These are phyloP conservation scores for Holothuria leucospilota DNA, from an alignment of 53 echinoderm and acorn worm genomes.

Conservation along the genomic window DNA sequence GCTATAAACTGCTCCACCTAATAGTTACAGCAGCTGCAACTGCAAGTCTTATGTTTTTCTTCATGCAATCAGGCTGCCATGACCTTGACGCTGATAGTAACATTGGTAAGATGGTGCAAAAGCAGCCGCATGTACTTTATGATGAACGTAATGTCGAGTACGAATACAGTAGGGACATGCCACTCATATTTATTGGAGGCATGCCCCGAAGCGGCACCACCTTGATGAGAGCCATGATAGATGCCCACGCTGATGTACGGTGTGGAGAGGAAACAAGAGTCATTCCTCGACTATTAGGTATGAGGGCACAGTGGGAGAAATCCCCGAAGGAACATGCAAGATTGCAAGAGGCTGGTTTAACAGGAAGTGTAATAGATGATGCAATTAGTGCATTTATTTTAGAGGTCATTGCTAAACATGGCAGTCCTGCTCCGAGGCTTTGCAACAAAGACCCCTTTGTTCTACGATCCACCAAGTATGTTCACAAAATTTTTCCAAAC, in stretches of 20 bases:
- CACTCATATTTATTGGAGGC: slow-evolving; percentile 97
- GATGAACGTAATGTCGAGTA: slow-evolving; percentile 79
- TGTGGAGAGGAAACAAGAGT: slow-evolving; percentile 98
- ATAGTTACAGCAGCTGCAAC: slow-evolving; percentile 80
- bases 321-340: slow-evolving; percentile 87
- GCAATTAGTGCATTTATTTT: slow-evolving; percentile 92
- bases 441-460: slow-evolving; percentile 99
- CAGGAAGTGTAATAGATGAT: slow-evolving; percentile 90
- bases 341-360: slow-evolving; percentile 89
- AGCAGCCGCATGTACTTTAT: slow-evolving; percentile 71
- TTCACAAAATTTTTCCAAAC: slow-evolving; percentile 86
- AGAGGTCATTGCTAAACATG: slow-evolving; percentile 97
- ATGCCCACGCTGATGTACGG: slow-evolving; percentile 91
- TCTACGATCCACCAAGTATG: slow-evolving; percentile 92
- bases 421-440: slow-evolving; percentile 86
- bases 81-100: slow-evolving; percentile 44
- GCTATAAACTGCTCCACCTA: slow-evolving; percentile 71
- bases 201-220: slow-evolving; percentile 99
- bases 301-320: slow-evolving; percentile 96
- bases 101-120: slow-evolving; percentile 74
- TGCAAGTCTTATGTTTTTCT: slow-evolving; percentile 78
- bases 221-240: slow-evolving; percentile 97
- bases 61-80: slow-evolving; percentile 77
- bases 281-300: slow-evolving; percentile 90
- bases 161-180: slow-evolving; percentile 88